Conservation (phyloP, 2,888 invertebrate species). For the Metalampra italica region DNA sequence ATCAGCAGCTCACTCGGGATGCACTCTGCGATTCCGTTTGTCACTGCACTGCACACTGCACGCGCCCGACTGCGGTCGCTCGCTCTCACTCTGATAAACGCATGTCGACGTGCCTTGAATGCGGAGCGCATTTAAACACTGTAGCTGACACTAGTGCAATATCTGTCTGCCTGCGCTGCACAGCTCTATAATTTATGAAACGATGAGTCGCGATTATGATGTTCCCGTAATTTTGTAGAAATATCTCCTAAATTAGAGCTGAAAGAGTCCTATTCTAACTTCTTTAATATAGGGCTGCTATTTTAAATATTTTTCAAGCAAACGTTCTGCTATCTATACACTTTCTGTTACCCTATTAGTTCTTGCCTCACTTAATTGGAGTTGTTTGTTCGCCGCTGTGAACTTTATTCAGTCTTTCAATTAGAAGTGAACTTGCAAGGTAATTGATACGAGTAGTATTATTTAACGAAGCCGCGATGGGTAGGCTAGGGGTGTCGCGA, state of each 20-base stretch:
- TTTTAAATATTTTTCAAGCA: no score
- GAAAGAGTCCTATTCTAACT: no score
- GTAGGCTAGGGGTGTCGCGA: neutral
- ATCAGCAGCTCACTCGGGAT: slow-evolving; percentile 73
- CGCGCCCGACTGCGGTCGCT: slow-evolving; percentile 43
- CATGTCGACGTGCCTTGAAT: slow-evolving; percentile 71
- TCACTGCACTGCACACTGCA: slow-evolving; percentile 51
- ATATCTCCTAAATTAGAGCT: no score
- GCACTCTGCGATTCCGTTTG: slow-evolving; percentile 74
- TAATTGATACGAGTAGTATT: no score
- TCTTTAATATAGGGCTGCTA: no score
- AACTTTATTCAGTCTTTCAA: no score
- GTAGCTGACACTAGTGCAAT: slow-evolving; percentile 30
- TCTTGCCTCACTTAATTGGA: no score
- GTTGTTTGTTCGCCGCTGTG: no score
- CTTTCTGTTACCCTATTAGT: no score
- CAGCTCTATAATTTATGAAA: slow-evolving; percentile 17
- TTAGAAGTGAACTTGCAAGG: no score
- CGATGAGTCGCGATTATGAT: neutral
- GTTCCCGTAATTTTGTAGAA: neutral
- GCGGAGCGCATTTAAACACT: slow-evolving; percentile 52
- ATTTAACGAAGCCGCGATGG: no score
- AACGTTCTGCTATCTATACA: no score
- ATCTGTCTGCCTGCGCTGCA: slow-evolving; percentile 10
- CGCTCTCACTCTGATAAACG: slow-evolving; percentile 71